Evolutionary conservation across 1,140 invertebrate species (phyloP), one percentile per base, ranked within the genome.

Genomic region (Magallana ariakensis): DNA sequence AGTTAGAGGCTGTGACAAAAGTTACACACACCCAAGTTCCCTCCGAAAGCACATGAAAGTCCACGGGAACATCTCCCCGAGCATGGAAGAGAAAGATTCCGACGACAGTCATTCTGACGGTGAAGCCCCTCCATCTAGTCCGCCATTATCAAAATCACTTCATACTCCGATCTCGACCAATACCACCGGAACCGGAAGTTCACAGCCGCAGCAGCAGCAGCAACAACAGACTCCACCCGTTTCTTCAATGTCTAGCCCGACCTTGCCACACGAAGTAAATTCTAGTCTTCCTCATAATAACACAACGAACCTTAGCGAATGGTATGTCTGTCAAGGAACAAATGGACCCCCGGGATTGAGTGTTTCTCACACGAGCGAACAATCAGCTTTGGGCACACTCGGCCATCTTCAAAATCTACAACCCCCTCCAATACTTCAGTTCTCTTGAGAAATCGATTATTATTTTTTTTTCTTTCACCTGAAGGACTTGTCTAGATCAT

Each of bases 31-130:
- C 95, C 99, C 99, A 9, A 98, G 97, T 84, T 99, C 98, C 33
- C 96, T 99, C 89, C 96, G 99, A 90, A 99, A 99, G 95, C 99
- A 99, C 95, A 99, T 99, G 98, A 99, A 99, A 96, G 98, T 93
- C 89, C 96, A 96, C 91, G 95, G 96, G 26, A 96, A 96, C 93
- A 96, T 95, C 80, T 95, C 95, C 66, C 95, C 95, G 56, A 94
- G 95, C 55, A 94, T 94, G 87, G 90, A 90, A 46, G 86, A 89
- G 53, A 90, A 91, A 81, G 94, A 95, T 60, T 91, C 90, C 87
- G 95, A 93, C 54, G 92, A 94, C 10, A 93, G 93, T 60, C 92
- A 87, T 33, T 90, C 87, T 84, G 88, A 87, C 46, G 88, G 89
- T 56, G 91, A 92, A 1, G 87, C 55, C 87, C 92, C 22, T 83